Evolutionary conservation across 2,113 vertebrate genomes (phyloP).

Genomic region (Tonatia bakeri): DNA sequence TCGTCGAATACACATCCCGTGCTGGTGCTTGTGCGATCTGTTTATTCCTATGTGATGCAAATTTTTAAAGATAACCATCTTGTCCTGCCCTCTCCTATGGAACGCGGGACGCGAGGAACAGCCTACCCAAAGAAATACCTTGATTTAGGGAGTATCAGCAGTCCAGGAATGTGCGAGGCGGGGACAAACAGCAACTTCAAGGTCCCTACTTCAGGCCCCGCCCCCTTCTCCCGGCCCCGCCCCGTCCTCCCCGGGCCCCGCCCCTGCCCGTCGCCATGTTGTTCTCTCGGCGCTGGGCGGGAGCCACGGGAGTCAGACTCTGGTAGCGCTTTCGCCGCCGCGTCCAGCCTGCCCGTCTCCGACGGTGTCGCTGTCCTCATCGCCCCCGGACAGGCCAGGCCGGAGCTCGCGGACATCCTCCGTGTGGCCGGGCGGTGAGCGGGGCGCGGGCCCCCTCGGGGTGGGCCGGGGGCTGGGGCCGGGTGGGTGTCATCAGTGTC

Average conservation of each 20-base stretch:
- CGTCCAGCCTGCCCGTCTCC: rapidly evolving
- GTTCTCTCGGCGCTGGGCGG: slow-evolving; percentile 22
- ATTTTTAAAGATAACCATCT: background rate
- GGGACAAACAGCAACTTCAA: no score
- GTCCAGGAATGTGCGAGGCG: rapidly evolving
- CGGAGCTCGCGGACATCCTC: background rate
- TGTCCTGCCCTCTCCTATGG: background rate
- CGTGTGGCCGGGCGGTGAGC: slow-evolving; percentile 41
- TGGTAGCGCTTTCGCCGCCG: rapidly evolving
- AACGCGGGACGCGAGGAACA: background rate
- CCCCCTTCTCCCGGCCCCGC: rapidly evolving
- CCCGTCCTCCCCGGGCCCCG: background rate
- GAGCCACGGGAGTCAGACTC: background rate
- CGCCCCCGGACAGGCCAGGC: background rate
- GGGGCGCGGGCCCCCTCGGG: background rate
- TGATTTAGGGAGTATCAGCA: background rate
- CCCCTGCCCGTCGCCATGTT: slow-evolving; percentile 74
- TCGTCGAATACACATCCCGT: background rate
- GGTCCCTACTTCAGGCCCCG: background rate
- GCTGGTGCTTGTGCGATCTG: background rate
- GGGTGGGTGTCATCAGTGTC: background rate
- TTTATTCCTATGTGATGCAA: background rate
- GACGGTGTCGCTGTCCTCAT: background rate
- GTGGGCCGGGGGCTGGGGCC: no score
- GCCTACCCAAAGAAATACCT: background rate